Conservation (phyloP, 2,113 vertebrate species). For the Panurus biarmicus region DNA sequence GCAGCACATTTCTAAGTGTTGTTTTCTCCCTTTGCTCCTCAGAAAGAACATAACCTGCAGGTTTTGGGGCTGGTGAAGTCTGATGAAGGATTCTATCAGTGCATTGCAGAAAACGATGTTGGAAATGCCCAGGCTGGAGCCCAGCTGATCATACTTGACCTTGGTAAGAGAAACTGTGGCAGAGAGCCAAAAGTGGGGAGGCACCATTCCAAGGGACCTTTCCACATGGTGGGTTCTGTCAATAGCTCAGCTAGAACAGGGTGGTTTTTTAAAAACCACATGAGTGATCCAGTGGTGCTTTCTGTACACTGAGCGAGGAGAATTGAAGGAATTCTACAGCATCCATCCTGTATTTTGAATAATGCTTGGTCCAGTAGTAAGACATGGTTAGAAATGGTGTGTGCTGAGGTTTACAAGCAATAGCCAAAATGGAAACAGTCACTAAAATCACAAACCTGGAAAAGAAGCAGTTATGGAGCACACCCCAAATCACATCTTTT, state of each 20-base stretch:
- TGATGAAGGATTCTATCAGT: conserved; percentile 98
- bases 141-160: conserved; percentile 93
- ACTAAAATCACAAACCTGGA: not conserved
- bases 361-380: not conserved
- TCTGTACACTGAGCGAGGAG: not conserved
- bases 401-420: not conserved
- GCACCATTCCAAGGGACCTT: not conserved
- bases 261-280: not conserved
- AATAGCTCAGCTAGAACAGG: too few relatives aligned
- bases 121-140: conserved; percentile 92
- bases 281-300: not conserved
- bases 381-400: not conserved
- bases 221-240: not conserved
- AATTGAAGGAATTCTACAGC: not conserved
- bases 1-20: not conserved
- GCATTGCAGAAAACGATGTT: conserved; percentile 92
- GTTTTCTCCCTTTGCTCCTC: not conserved
- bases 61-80: conserved; percentile 95
- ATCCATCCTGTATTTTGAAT: not conserved
- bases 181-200: not conserved
- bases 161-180: conserved; percentile 77
- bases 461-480: not conserved
- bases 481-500: not conserved
- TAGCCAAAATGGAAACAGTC: not conserved
- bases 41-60: conserved; percentile 98